Evolutionary conservation across 2,888 invertebrate genomes (phyloP), one percentile per base, ranked within the genome.

Genomic region (Augochlorella aurata): DNA sequence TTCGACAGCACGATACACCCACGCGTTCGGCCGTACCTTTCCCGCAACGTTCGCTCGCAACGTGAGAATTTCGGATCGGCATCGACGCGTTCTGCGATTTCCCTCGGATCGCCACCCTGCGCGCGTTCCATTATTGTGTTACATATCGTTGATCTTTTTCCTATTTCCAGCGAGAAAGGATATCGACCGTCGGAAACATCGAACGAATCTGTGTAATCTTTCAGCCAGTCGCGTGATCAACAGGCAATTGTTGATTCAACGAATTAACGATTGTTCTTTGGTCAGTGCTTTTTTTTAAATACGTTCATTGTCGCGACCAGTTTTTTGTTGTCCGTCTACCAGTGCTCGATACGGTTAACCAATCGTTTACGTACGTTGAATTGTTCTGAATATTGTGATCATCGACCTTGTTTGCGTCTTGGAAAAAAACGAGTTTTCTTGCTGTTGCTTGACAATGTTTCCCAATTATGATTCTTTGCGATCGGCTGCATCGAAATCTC

Each of bases 1-100:
- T 73, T 88, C 85, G 81, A 81, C 79, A 67, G 82, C 83, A 70
- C 83, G 50, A 78, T 78, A 87, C 88, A 81, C 89, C 87, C 80
- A 87, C 89, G 87, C 87, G 86, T 68, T 66, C 54, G 29, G 21
- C 70, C 58, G 24, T 58, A 58, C 14, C 87, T 84, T 68, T 66
- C 24, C 70, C 72, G 74, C 9, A 44, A 63, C 63, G 63, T 68
- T 66, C 54, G 18, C 24, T 68, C 72, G 71, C 2, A 38, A 65
- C 65, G 65, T 38, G 38, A 44, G 65, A n/a, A n/a, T 44, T 63
- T 65, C 63, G 63, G 16, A 63, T 44, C 63, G 63, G 58, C 58
- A 24, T 58, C 58, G 58, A 58, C 58, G 58, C 21, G 58, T 58
- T 58, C 14, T 21, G 58, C 58, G 58, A 58, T 58, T 58, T 24